These are phyloP conservation scores for Drosophila nannoptera DNA, from an alignment of 1,140 invertebrate species.

Conservation along the genomic window DNA sequence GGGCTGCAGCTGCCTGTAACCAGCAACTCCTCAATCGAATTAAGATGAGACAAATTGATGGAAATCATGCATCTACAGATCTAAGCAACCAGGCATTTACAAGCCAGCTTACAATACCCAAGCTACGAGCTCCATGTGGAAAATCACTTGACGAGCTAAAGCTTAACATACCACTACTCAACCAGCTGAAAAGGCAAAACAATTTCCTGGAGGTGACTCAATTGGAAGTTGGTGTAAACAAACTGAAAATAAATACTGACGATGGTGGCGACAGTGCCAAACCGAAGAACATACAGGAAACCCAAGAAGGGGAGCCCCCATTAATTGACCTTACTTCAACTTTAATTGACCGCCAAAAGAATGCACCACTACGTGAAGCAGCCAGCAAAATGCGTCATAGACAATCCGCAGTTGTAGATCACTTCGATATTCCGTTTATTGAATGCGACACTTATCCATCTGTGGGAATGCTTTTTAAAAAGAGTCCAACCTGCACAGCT, in stretches of 20 bases:
- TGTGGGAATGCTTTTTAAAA: constrained; percentile 5
- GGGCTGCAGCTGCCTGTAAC: constrained; percentile 41
- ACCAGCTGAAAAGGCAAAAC: constrained; percentile 32
- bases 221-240: constrained; percentile 24
- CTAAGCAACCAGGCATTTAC: neutral
- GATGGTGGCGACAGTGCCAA: constrained; percentile 23
- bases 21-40: constrained; percentile 49
- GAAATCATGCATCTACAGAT: neutral
- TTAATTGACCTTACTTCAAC: constrained; percentile 58
- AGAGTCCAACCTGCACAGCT: neutral
- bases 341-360: constrained; percentile 32
- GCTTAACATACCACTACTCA: constrained; percentile 46
- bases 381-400: constrained; percentile 45
- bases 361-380: constrained; percentile 46
- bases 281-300: neutral
- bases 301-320: neutral
- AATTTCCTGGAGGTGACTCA: constrained; percentile 16
- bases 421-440: constrained; percentile 71
- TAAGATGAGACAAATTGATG: constrained; percentile 27
- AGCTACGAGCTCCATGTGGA: constrained; percentile 18
- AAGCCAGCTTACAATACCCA: constrained; percentile 38
- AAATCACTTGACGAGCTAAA: constrained; percentile 27
- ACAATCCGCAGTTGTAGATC: constrained; percentile 12
- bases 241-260: constrained; percentile 28
- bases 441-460: constrained; percentile 36